These are phyloP conservation scores for Lochmaea crataegi DNA, from an alignment of 2,888 invertebrate genomes.

Conservation along the genomic window DNA sequence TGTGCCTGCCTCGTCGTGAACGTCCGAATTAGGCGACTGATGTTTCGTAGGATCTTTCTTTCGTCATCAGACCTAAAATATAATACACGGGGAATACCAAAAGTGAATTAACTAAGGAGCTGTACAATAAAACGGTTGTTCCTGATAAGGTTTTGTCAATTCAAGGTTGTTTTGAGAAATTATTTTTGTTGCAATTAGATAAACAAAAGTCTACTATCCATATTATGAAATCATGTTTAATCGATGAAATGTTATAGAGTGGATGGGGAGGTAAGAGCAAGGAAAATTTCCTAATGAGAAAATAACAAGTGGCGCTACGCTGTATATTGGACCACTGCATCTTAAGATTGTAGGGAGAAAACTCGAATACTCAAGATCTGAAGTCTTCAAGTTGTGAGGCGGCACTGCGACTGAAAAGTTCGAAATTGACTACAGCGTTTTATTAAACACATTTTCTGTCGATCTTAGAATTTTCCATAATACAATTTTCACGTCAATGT, in stretches of 20 bases:
- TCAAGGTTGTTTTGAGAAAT: too few relatives aligned
- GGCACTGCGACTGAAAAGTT: not conserved
- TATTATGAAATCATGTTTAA: not conserved
- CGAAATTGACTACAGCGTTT: not conserved
- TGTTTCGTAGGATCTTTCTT: too few relatives aligned
- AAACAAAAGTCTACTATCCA: not conserved
- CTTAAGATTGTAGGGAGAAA: not conserved
- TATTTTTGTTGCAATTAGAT: too few relatives aligned
- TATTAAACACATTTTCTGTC: slow-evolving; percentile 8
- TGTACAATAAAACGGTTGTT: too few relatives aligned
- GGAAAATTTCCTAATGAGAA: not conserved
- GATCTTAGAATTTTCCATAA: not conserved
- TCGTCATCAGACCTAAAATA: too few relatives aligned
- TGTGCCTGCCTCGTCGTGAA: too few relatives aligned
- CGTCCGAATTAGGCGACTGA: too few relatives aligned
- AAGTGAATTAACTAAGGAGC: too few relatives aligned
- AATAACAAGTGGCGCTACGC: not conserved
- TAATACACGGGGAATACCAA: too few relatives aligned
- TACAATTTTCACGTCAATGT: not conserved
- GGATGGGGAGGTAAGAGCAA: not conserved
- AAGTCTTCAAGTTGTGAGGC: not conserved
- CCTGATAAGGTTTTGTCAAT: too few relatives aligned
- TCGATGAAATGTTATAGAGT: not conserved
- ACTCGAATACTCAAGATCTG: not conserved
- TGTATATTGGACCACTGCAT: not conserved